Evolutionary conservation across 2,888 invertebrate species (phyloP).

Genomic region (Tetanocera ferruginea): DNA sequence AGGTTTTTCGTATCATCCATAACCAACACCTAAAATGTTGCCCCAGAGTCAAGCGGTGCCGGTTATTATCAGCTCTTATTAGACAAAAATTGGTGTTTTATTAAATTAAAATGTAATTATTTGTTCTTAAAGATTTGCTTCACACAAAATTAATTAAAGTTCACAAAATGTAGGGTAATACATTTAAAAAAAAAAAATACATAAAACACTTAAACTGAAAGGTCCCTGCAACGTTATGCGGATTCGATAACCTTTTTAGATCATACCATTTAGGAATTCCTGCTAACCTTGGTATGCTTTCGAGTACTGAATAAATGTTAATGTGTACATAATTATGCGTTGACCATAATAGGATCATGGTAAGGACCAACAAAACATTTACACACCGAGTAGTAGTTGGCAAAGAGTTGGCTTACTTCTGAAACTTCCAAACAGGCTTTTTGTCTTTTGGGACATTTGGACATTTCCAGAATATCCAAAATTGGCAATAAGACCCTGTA

Average conservation of each 20-base stretch:
- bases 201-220: no score
- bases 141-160: background rate
- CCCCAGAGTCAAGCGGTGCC: no score
- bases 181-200: no score
- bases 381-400: background rate
- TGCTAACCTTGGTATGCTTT: conserved; percentile 24
- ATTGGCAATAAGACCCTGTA: conserved; percentile 50
- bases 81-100: background rate
- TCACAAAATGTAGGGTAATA: no score
- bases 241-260: conserved; percentile 17
- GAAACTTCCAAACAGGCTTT: conserved; percentile 6
- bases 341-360: no score
- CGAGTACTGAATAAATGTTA: background rate
- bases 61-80: no score
- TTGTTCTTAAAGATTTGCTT: background rate
- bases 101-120: background rate
- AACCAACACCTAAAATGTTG: no score
- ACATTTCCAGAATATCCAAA: conserved; percentile 42
- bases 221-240: background rate
- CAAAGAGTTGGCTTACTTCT: conserved; percentile 39
- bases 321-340: no score
- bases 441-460: conserved; percentile 11
- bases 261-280: conserved; percentile 29
- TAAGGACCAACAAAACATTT: background rate
- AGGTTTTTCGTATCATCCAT: no score